Evolutionary conservation across 2,888 invertebrate species (phyloP), one percentile per base, ranked within the genome.

Genomic region (Harpalus rubripes): DNA sequence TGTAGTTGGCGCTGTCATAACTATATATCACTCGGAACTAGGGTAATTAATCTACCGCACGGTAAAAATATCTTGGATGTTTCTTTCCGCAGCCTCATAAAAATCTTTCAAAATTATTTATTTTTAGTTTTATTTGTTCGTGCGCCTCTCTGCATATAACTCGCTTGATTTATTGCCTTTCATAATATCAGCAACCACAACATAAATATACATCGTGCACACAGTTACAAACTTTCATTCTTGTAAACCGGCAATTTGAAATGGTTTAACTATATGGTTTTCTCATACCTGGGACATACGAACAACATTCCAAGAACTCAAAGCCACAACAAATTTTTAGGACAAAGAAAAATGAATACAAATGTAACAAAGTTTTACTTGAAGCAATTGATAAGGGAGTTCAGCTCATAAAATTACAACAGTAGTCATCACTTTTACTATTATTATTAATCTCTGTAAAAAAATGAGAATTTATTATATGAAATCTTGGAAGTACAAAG

Each of bases 1-100:
- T 52, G 65, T 74, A 82, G 74, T 59, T 81, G 44, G 63, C 82
- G 65, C 72, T 81, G 82, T 68, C 72, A 82, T 82, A 82, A 59
- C 61, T 82, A 82, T 82, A 82, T 82, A 82, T 82, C 82, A 82
- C 59, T 82, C 82, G 56, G 58, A 82, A 82, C 72, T 72, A 58
- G 59, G 59, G 59, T 74, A 82, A 82, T 82, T 82, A 82, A 82
- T 82, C 82, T 82, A 72, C 56, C 15, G 39, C 74, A 58, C 59
- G 32, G 39, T 74, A 82, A 82, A 82, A 82, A 82, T 82, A 82
- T 18, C 72, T 72, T 74, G 72, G 58, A 82, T 82, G 74, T 59
- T 82, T 82, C 82, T 82, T 74, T 82, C 59, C 72, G 59, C 74
- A 74, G 74, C 39, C 81, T 74, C 82, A 82, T 82, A 82, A 82